These are phyloP conservation scores for Miniopterus natalensis DNA, from an alignment of 2,113 vertebrate species.

Conservation along the genomic window DNA sequence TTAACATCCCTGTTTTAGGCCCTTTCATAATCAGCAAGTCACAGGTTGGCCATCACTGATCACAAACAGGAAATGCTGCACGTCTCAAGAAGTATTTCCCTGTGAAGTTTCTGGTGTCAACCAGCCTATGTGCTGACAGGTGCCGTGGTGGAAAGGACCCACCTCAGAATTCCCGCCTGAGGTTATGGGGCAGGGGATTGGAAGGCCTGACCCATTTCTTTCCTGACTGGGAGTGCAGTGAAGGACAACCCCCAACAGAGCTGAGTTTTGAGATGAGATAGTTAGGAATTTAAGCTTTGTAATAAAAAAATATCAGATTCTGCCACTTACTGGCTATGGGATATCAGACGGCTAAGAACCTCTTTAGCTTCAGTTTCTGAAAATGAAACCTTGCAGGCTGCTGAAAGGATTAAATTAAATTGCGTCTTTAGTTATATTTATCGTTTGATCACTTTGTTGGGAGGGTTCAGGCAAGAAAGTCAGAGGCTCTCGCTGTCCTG, in stretches of 20 bases:
- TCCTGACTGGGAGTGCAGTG: not conserved
- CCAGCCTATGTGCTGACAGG: not conserved
- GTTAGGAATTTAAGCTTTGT: not conserved
- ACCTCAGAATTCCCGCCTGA: not conserved
- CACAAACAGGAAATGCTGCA: not conserved
- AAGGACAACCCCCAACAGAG: not conserved
- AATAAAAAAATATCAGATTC: not conserved
- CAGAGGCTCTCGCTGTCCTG: not conserved
- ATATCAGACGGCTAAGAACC: not conserved
- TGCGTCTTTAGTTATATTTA: not conserved
- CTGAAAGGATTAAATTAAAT: conserved; percentile 40
- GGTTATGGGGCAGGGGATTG: not conserved
- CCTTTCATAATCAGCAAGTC: not conserved
- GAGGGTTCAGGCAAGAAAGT: not conserved
- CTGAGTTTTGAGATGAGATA: not conserved
- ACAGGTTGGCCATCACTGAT: not conserved
- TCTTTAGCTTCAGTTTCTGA: not conserved
- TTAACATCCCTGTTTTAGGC: not conserved
- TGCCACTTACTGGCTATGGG: not conserved
- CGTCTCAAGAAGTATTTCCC: not conserved
- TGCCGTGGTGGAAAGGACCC: not conserved
- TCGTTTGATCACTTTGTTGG: not conserved
- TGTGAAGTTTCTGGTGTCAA: not conserved
- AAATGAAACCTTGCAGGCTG: not conserved
- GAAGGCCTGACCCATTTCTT: not conserved